Evolutionary conservation across 2,888 invertebrate species (phyloP), one percentile per base, ranked within the genome.

Genomic region (Noctua fimbriata): DNA sequence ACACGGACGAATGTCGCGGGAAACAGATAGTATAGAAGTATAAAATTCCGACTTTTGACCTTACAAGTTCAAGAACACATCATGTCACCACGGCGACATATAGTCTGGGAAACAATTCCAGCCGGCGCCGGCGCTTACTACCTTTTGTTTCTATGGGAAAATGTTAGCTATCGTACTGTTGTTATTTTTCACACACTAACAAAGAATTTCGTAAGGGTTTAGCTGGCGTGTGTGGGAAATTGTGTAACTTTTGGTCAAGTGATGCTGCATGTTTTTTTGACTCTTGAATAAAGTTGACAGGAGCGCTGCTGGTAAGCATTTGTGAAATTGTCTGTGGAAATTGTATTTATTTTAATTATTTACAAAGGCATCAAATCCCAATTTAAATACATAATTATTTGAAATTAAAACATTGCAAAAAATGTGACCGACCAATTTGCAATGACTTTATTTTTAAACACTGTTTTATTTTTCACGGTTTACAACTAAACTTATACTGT

Each of bases 81-180:
- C n/a, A 55, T n/a, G 2, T 28, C 41, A 36, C 14, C 7, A 1
- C 24, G 28, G 55, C 65, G 82, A 10, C 65, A 58, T 82, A 75
- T 58, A 14, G 66, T 82, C 28, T 79, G 55, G 21, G 83, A 82
- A 82, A 58, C 83, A 9, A 28, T 49, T 58, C n/a, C n/a, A 41
- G 10, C 7, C n/a, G 36, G 24, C 14, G 10, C 7, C n/a, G 36
- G 24, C 14, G 14, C 14, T 28, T 24, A 41, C 7, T 21, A 24
- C 36, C 49, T 75, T 32, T 66, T 75, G 55, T 82, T 5, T 79
- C 47, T 6, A 18, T 66, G 83, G 4, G 76, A 79, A 76, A 66
- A 75, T 75, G 18, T 55, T 21, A 21, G 24, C 9, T 72, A 32
- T 47, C 41, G 21, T 58, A 32, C 2, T 21, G 32, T 58, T 82